phyloP scores from a whole-genome alignment of 2,888 invertebrate genomes.

The Lymantria dispar region DNA sequence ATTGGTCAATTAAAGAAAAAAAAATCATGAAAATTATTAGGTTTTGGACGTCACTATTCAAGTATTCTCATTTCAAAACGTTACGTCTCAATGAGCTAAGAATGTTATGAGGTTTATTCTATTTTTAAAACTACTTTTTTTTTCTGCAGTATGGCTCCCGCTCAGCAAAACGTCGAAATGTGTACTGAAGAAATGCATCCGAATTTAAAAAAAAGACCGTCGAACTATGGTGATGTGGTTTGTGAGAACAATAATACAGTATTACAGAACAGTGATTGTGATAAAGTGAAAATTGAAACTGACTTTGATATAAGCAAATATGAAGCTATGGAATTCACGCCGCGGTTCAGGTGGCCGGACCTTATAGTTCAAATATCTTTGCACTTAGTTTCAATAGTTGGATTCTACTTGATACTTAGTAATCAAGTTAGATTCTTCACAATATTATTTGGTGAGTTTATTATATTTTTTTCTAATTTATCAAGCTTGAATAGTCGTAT shows the following conservation, averaged over 20 bases:
- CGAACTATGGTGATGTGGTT: slow-evolving; percentile 33
- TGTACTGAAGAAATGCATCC: slow-evolving; percentile 41
- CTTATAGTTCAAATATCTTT: slow-evolving; percentile 86
- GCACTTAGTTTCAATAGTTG: slow-evolving; percentile 87
- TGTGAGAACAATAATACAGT: slow-evolving; percentile 57
- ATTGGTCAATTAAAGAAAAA: no score
- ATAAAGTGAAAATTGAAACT: slow-evolving; percentile 41
- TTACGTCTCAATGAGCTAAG: not conserved
- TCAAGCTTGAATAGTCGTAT: no score
- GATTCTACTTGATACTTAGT: slow-evolving; percentile 85
- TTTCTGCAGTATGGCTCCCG: slow-evolving; percentile 56
- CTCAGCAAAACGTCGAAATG: slow-evolving; percentile 52
- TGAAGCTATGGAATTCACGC: slow-evolving; percentile 78
- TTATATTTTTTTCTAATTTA: not conserved
- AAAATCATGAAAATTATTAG: not conserved
- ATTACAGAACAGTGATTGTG: slow-evolving; percentile 39
- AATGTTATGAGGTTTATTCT: slow-evolving; percentile 4
- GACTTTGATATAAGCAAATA: slow-evolving; percentile 67
- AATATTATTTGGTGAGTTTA: slow-evolving; percentile 87
- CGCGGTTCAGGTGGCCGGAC: slow-evolving; percentile 88
- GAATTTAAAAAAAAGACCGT: slow-evolving; percentile 49
- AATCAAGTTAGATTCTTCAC: slow-evolving; percentile 83
- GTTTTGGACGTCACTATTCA: not conserved
- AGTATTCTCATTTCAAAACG: slow-evolving; percentile 1
- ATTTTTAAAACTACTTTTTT: slow-evolving; percentile 4